Conservation (phyloP, 2,113 vertebrate genomes). For the Salvelinus namaycush region DNA sequence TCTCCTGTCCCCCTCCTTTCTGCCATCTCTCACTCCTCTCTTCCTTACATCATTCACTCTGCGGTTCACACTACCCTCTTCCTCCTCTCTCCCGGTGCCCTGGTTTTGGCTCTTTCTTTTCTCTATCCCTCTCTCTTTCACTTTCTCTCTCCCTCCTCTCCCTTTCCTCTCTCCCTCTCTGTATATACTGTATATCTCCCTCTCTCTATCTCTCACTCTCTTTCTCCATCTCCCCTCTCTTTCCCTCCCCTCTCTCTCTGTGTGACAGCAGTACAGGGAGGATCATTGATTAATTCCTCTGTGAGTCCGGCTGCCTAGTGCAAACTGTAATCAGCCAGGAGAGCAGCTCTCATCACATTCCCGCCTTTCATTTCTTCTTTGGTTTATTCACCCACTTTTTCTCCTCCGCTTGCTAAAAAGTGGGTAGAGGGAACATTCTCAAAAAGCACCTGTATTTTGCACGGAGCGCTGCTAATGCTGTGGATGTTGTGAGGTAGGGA, state of each 20-base stretch:
- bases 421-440: slow-evolving; percentile 2
- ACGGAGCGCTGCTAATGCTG: slow-evolving; percentile 20
- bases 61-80: neutral
- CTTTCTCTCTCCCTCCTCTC: slow-evolving; percentile 5
- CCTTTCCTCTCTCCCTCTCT: slow-evolving; percentile 12
- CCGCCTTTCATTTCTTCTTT: neutral
- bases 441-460: neutral
- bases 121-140: slow-evolving; percentile 18
- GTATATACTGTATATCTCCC: neutral
- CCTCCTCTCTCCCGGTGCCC: slow-evolving; percentile 8
- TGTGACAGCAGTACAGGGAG: slow-evolving; percentile 10
- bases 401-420: neutral
- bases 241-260: slow-evolving; percentile 12
- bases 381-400: neutral
- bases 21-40: neutral
- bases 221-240: slow-evolving; percentile 9
- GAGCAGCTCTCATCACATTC: slow-evolving; percentile 15
- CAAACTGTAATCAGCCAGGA: slow-evolving; percentile 45
- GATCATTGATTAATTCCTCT: slow-evolving; percentile 58
- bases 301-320: slow-evolving; percentile 24
- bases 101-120: neutral
- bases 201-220: neutral
- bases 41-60: slow-evolving; percentile 25
- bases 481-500: neutral
- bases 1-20: neutral